phyloP scores from a whole-genome alignment of 2,797 vertebrate species.

The Falco biarmicus region DNA sequence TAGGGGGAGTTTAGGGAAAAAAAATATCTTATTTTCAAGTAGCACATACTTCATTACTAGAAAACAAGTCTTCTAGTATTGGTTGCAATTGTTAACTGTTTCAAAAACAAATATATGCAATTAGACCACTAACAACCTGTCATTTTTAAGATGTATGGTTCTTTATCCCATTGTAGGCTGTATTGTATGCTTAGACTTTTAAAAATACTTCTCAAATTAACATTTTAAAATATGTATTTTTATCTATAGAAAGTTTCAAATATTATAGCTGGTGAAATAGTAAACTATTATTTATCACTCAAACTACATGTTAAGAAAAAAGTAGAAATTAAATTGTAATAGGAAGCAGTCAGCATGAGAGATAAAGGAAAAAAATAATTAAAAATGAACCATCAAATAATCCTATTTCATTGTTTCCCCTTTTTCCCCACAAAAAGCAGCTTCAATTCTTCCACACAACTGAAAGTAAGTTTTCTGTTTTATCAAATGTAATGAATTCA shows the following conservation, averaged over 20 bases:
- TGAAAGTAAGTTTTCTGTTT: neutral
- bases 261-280: neutral
- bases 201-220: neutral
- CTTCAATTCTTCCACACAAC: neutral
- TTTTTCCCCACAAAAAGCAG: neutral
- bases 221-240: neutral
- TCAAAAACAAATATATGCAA: neutral
- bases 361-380: neutral
- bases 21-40: neutral
- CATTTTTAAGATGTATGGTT: neutral
- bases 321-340: neutral
- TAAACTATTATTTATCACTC: neutral
- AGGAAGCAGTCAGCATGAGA: neutral
- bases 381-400: neutral
- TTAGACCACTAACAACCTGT: neutral
- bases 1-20: neutral
- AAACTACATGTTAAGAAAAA: neutral
- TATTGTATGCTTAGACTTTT: neutral
- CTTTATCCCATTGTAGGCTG: neutral
- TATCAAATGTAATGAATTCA: conserved; percentile 46
- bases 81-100: neutral
- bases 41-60: neutral
- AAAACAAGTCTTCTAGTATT: neutral
- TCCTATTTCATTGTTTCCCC: neutral
- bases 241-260: neutral